Percentiles rank a stretch among this genome's conserved stretches.
Evolutionary conservation across 2,888 invertebrate species (phyloP).

Genomic region (Eilema caniola): DNA sequence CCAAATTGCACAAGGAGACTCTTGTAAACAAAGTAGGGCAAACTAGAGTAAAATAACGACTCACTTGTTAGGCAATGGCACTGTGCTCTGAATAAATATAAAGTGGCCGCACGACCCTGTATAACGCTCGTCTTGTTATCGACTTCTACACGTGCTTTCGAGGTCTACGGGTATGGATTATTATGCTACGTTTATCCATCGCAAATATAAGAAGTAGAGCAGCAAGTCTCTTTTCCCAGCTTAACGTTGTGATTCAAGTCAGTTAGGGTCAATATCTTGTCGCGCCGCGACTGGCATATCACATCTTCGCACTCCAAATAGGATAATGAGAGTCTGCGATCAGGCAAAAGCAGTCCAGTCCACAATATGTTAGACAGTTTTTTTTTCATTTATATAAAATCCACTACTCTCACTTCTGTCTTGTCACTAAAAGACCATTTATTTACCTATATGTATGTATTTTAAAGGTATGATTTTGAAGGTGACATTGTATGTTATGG

Average conservation of each 20-base stretch:
- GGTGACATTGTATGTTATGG: too few relatives aligned
- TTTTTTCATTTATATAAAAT: too few relatives aligned
- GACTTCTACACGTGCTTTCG: slow-evolving; percentile 60
- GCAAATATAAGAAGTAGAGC: slow-evolving; percentile 14
- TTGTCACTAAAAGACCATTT: too few relatives aligned
- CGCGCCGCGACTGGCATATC: background rate
- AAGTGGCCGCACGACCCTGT: slow-evolving; percentile 53
- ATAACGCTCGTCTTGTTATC: slow-evolving; percentile 69
- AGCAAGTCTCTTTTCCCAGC: slow-evolving; percentile 4
- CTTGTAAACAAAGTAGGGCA: slow-evolving; percentile 70
- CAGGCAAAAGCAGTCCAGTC: background rate
- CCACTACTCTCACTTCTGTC: too few relatives aligned
- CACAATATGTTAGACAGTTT: too few relatives aligned
- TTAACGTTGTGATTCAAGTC: background rate
- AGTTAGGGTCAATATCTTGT: background rate
- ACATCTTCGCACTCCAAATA: background rate
- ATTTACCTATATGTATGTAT: too few relatives aligned
- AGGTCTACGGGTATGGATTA: slow-evolving; percentile 38
- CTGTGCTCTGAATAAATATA: slow-evolving; percentile 73
- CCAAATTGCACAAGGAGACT: slow-evolving; percentile 56
- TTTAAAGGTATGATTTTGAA: too few relatives aligned
- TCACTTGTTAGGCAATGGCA: slow-evolving; percentile 73
- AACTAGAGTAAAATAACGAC: slow-evolving; percentile 69
- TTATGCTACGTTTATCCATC: slow-evolving; percentile 20
- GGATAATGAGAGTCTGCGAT: background rate